Percentiles rank a stretch among this genome's conserved stretches.
Conservation (phyloP, 2,113 vertebrate genomes). For the Serinus canaria region DNA sequence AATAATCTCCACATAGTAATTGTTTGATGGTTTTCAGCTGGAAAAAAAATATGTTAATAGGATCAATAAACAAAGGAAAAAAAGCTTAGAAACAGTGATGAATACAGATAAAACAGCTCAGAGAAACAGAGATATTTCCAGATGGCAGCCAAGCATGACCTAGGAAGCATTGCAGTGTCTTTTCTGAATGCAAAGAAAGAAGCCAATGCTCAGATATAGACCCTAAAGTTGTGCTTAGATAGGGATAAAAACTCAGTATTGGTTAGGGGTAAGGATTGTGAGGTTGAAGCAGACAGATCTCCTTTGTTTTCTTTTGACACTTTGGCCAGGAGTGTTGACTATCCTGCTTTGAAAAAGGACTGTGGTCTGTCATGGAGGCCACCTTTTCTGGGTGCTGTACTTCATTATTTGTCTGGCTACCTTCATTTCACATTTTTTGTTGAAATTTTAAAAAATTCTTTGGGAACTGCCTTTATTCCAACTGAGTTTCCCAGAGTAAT, state of each 20-base stretch:
- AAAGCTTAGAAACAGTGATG: neutral
- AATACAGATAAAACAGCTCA: neutral
- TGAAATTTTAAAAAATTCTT: neutral
- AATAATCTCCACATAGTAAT: neutral
- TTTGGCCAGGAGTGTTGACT: neutral
- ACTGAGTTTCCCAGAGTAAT: neutral
- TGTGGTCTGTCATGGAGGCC: neutral
- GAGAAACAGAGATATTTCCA: neutral
- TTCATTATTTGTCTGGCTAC: neutral
- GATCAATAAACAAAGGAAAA: constrained; percentile 4
- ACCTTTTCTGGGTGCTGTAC: neutral
- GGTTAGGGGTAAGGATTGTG: neutral
- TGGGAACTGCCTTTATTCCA: neutral
- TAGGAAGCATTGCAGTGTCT: neutral
- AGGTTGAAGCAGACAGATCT: neutral
- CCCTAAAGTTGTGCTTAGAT: neutral
- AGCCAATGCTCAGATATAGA: neutral
- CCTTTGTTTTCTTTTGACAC: neutral
- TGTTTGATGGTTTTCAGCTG: constrained; percentile 14
- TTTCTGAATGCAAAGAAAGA: neutral
- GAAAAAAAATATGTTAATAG: constrained; percentile 30
- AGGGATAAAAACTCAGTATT: neutral
- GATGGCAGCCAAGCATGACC: neutral
- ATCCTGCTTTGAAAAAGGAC: neutral
- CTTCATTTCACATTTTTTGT: neutral